Evolutionary conservation across 2,888 invertebrate species (phyloP), one percentile per base, ranked within the genome.

Genomic region (Acanthoscelides obtectus): DNA sequence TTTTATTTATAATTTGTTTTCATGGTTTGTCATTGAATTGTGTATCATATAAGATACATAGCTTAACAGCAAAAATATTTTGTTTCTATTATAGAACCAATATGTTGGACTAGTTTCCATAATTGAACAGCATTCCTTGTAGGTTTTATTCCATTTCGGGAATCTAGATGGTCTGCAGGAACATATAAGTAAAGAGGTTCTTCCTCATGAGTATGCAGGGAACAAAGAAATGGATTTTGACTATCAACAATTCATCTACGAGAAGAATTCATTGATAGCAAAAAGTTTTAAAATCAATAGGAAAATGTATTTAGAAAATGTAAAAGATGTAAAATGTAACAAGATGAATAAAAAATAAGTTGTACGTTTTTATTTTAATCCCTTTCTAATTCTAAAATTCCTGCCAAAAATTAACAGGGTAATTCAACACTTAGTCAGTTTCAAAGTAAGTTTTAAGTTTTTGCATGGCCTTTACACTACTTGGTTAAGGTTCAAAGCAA

Each of bases 281-380:
- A 74, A 81, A 27, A 82, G 77, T 69, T 79, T 82, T 22, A 75
- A 77, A 69, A 25, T 69, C 2, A 73, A 76, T 65, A 74, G 77
- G 67, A 70, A 70, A 80, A 96, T 96, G 96, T 96, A 96, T 88
- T 94, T 75, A 66, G 69, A 75, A 27, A 27, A 64, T 21, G 66
- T 74, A 66, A 64, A 68, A 64, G 22, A 67, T 45, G 45, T 45
- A 45, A 45, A 45, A 45, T 12, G 17, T 12, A 45, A 45, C 45
- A 45, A 45, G 1, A 4, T 12, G 45, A 45, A 45, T 45, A 45
- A 4, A 45, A 45, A 45, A 45, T 45, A 45, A 45, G 17, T 45
- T n/a, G n/a, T n/a, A n/a, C n/a, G n/a, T n/a, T n/a, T n/a, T n/a
- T n/a, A n/a, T n/a, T n/a, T n/a, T n/a, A n/a, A n/a, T n/a, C n/a